phyloP scores from a whole-genome alignment of 2,888 invertebrate species.

The Xestia xanthographa region DNA sequence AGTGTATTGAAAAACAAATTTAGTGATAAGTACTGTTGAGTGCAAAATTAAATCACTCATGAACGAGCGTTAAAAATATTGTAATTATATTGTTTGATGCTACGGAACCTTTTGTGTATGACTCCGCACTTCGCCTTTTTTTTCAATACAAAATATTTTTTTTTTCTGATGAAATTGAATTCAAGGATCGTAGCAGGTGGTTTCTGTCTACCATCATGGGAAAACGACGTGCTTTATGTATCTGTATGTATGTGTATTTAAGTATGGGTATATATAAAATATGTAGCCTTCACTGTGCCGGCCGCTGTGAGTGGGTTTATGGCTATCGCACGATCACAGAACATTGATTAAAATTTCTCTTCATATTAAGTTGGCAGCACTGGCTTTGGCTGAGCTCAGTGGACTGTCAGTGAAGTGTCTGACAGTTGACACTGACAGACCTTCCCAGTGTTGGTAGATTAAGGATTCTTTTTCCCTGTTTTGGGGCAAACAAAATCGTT shows the following conservation, averaged over 20 bases:
- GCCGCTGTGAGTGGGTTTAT: not conserved
- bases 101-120: too few relatives aligned
- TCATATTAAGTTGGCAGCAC: not conserved
- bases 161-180: too few relatives aligned
- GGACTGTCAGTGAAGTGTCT: not conserved
- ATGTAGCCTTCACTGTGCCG: not conserved
- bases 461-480: not conserved
- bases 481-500: not conserved
- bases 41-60: too few relatives aligned
- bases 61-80: too few relatives aligned
- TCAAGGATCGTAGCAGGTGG: too few relatives aligned
- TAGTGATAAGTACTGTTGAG: too few relatives aligned
- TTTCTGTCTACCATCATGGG: not conserved
- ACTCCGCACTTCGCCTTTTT: too few relatives aligned
- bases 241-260: too few relatives aligned
- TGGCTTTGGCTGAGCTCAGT: not conserved
- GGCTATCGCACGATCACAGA: not conserved
- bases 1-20: too few relatives aligned
- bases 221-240: not conserved
- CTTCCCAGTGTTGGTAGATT: not conserved
- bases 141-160: too few relatives aligned
- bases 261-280: too few relatives aligned
- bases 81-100: too few relatives aligned
- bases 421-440: slow-evolving; percentile 1
- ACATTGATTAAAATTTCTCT: not conserved